Evolutionary conservation across 2,797 vertebrate genomes (phyloP), one percentile per base, ranked within the genome.

Genomic region (Urocyon cinereoargenteus): DNA sequence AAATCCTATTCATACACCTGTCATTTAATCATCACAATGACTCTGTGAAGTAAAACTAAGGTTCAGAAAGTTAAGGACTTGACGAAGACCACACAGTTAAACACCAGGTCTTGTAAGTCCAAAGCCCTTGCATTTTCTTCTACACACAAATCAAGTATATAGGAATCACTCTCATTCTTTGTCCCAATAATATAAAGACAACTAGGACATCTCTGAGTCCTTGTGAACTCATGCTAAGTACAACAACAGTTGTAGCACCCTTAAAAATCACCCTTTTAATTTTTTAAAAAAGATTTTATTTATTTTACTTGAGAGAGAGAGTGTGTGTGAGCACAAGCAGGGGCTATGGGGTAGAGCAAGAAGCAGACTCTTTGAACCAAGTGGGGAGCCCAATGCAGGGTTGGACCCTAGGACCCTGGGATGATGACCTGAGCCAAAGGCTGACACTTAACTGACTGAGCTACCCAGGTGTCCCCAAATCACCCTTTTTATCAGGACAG

Each of bases 121-220:
- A 95, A 95, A 90, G 59, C 7, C 90, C 79, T 85, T 90, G 51
- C 5, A 77, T 83, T 85, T 94, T 92, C 70, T 94, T 72, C 82
- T 62, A 82, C 19, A 66, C 5, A 93, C 66, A 93, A 73, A 70
- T 28, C 12, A 92, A 88, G 78, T 26, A 68, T 13, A 82, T 3
- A 75, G 28, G 26, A 90, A 96, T 62, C 51, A 86, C 57, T 70
- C 53, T 84, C 55, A 72, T 19, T 75, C 31, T 72, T n/a, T 90
- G 14, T 13, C 10, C 40, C 19, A 66, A 40, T 19, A 91, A 83
- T 31, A 57, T 31, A 84, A 82, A 79, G 13, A 77, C 77, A 92
- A 90, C 68, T 55, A 24, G n/a, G 26, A 11, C 49, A 86, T 57
- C 13, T 45, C 40, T 14, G 21, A 13, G 64, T 55, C 26, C 19